Evolutionary conservation across 2,888 invertebrate genomes (phyloP).

Genomic region (Arrhopalites spinosus): DNA sequence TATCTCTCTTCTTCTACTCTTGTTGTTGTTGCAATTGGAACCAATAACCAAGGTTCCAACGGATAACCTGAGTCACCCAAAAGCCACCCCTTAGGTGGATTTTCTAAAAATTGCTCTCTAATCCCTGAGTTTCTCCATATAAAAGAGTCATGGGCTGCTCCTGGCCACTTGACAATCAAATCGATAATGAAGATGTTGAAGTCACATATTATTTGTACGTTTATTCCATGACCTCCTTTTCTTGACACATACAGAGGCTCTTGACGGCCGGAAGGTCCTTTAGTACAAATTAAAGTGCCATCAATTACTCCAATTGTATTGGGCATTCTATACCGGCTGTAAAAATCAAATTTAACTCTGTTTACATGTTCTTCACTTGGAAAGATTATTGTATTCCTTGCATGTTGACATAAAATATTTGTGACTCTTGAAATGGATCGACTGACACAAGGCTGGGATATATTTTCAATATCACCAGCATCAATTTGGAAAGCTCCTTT

Average conservation of each 20-base stretch:
- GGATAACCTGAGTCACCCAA: constrained; percentile 18
- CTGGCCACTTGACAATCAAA: neutral
- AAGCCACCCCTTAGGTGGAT: neutral
- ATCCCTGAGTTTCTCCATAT: neutral
- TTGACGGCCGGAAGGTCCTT: neutral
- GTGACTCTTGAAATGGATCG: neutral
- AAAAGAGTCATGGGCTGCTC: neutral
- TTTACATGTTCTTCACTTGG: neutral
- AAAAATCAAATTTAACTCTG: constrained; percentile 23
- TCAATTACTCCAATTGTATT: constrained; percentile 14
- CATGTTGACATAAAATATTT: neutral
- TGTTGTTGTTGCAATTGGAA: neutral
- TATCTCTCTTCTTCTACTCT: neutral
- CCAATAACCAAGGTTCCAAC: constrained; percentile 6
- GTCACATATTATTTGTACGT: constrained; percentile 7
- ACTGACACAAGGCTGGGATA: constrained; percentile 27
- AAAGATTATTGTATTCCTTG: neutral
- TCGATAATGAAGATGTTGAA: neutral
- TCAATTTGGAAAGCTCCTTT: constrained; percentile 16
- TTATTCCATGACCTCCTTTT: neutral
- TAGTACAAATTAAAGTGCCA: neutral
- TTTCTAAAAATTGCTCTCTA: neutral
- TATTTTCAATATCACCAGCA: constrained; percentile 2
- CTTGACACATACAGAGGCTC: neutral
- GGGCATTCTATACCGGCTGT: constrained; percentile 1